Conservation (phyloP, 2,113 vertebrate species). For the Oreochromis spilurus region DNA sequence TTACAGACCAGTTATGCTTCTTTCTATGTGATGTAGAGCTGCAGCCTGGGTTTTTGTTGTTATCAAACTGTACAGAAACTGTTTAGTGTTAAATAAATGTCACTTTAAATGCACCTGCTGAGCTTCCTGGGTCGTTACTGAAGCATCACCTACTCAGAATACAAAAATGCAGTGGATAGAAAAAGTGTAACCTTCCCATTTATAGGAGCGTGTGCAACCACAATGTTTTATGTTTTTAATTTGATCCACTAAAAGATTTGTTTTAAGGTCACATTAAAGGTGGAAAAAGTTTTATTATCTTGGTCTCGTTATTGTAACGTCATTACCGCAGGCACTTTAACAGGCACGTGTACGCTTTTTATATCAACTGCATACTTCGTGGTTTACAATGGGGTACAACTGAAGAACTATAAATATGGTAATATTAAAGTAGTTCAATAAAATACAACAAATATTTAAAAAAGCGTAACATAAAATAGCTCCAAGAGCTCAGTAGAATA, state of each 20-base stretch:
- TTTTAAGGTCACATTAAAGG: not conserved
- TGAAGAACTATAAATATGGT: not conserved
- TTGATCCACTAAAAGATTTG: not conserved
- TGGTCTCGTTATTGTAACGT: not conserved
- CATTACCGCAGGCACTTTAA: not conserved
- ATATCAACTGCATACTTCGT: not conserved
- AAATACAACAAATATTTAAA: not conserved
- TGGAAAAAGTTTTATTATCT: not conserved
- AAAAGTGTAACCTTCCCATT: not conserved
- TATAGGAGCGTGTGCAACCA: not conserved
- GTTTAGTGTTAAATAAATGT: conserved; percentile 75
- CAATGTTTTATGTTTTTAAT: not conserved
- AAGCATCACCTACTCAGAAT: not conserved
- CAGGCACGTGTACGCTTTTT: not conserved
- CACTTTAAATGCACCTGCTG: conserved; percentile 53
- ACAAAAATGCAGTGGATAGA: not conserved
- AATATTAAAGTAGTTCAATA: not conserved
- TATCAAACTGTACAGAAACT: conserved; percentile 66
- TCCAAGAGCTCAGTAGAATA: not conserved
- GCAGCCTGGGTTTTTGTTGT: conserved; percentile 56
- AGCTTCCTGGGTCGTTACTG: not conserved
- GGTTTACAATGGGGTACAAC: not conserved
- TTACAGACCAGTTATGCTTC: conserved; percentile 24
- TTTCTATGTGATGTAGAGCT: conserved; percentile 61
- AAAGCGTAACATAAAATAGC: not conserved